Conservation (phyloP, 2,888 invertebrate genomes). For the Cylindroiulus punctatus region DNA sequence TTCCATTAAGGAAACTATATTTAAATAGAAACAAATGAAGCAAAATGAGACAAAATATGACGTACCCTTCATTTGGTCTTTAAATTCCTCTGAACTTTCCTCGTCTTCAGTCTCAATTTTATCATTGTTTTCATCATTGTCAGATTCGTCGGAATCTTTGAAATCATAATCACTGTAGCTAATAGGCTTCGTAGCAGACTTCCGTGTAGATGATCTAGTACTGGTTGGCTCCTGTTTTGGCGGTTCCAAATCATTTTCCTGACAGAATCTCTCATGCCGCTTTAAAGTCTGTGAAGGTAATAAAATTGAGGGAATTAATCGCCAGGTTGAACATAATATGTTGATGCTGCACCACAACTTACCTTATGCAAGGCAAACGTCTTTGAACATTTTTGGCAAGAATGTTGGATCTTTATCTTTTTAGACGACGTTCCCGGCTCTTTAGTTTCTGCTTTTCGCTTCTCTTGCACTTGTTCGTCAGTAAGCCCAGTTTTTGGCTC, state of each 20-base stretch:
- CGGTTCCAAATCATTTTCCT: background rate
- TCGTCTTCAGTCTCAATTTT: background rate
- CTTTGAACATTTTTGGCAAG: constrained; percentile 37
- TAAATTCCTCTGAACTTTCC: constrained; percentile 32
- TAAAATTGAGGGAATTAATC: background rate
- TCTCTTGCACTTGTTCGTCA: background rate
- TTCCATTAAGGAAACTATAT: too few relatives aligned
- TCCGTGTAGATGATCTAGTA: background rate
- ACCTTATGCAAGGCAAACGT: constrained; percentile 26
- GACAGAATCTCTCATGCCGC: background rate
- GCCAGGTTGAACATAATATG: background rate
- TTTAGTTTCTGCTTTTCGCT: background rate
- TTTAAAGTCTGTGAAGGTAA: constrained; percentile 48
- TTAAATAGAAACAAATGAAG: too few relatives aligned
- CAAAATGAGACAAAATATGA: background rate
- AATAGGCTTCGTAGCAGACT: constrained; percentile 18
- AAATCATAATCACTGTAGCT: constrained; percentile 39
- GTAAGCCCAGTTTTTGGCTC: background rate
- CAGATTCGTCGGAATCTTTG: constrained; percentile 29
- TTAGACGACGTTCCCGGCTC: background rate
- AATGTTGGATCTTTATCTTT: constrained; percentile 31
- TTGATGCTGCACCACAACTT: background rate
- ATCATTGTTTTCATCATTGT: background rate
- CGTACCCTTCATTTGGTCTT: constrained; percentile 53
- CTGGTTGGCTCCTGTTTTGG: constrained; percentile 7